A percentile compares a stretch with the other conserved stretches of the same genome.
These are phyloP conservation scores for Datnioides undecimradiatus DNA, from an alignment of 2,113 vertebrate genomes.

Conservation along the genomic window DNA sequence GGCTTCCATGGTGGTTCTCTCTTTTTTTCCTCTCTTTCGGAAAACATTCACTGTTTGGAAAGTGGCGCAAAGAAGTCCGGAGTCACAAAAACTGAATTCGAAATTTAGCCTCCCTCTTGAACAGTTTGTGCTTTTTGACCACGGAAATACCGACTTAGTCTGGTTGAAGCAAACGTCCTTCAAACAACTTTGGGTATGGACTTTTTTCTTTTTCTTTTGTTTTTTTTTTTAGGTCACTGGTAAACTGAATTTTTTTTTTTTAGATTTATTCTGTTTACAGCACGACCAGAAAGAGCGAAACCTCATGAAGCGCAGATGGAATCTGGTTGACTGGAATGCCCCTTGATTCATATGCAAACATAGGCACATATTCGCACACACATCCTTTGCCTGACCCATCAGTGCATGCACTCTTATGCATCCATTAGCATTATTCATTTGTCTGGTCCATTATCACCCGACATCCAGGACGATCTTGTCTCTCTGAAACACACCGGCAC, in stretches of 20 bases:
- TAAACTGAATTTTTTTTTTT: not conserved
- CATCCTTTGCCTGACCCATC: slow-evolving; percentile 47
- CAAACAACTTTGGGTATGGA: not conserved
- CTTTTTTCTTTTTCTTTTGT: not conserved
- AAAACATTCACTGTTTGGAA: slow-evolving; percentile 66
- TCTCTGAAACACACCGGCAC: slow-evolving; percentile 45
- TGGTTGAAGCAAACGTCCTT: slow-evolving; percentile 1
- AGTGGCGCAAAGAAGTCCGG: slow-evolving; percentile 65
- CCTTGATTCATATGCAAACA: slow-evolving; percentile 56
- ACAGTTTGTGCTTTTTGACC: slow-evolving; percentile 42
- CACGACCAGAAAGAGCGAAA: slow-evolving; percentile 54
- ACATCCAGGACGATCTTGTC: slow-evolving; percentile 42
- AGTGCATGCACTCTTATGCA: slow-evolving; percentile 55
- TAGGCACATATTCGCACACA: slow-evolving; percentile 14
- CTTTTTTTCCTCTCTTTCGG: slow-evolving; percentile 21
- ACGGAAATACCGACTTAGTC: slow-evolving; percentile 28
- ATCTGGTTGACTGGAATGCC: slow-evolving; percentile 18
- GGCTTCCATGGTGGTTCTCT: slow-evolving; percentile 15
- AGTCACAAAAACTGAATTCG: slow-evolving; percentile 48
- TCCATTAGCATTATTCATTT: slow-evolving; percentile 42
- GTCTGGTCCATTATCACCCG: slow-evolving; percentile 53
- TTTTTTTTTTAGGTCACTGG: not conserved
- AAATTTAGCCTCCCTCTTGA: slow-evolving; percentile 5
- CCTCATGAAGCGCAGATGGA: slow-evolving; percentile 39
- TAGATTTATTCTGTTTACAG: slow-evolving; percentile 11